These are phyloP conservation scores for Clarias gariepinus DNA, from an alignment of 2,113 vertebrate species.

Conservation along the genomic window DNA sequence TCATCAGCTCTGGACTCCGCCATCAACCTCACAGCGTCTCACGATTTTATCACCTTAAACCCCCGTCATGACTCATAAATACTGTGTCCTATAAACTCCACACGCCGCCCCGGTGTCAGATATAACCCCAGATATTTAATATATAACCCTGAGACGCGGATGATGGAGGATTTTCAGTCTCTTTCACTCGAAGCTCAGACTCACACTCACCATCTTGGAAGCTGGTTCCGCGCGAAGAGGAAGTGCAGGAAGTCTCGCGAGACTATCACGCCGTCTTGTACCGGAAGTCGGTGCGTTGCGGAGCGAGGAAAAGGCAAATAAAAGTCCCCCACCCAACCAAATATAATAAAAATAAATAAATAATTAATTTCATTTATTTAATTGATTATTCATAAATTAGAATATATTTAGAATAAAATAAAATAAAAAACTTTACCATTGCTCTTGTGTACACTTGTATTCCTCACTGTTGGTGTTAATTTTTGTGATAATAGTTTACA, in stretches of 20 bases:
- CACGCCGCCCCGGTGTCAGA: neutral
- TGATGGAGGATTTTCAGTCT: constrained; percentile 62
- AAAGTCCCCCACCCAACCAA: neutral
- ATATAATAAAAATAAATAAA: too few species aligned
- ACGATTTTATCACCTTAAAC: neutral
- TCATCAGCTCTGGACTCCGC: neutral
- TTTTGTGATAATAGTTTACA: too few species aligned
- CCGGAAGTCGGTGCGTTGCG: constrained; percentile 59
- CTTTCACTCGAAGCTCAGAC: neutral
- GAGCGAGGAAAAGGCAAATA: neutral
- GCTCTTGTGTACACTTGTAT: too few species aligned
- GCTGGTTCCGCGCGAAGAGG: constrained; percentile 75
- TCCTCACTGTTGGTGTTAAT: too few species aligned
- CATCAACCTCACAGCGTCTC: neutral
- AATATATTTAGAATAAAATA: too few species aligned
- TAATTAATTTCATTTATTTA: too few species aligned
- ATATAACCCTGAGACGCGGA: constrained; percentile 31
- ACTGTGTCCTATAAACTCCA: neutral
- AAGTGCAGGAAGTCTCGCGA: constrained; percentile 66
- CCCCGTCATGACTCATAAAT: neutral
- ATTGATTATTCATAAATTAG: too few species aligned
- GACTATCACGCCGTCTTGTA: constrained; percentile 16
- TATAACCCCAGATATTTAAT: neutral
- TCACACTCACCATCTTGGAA: constrained; percentile 75
- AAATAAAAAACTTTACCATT: too few species aligned